Base-by-base conservation (phyloP, 2,113 vertebrate species). In the Sebastes schlegelii region DNA sequence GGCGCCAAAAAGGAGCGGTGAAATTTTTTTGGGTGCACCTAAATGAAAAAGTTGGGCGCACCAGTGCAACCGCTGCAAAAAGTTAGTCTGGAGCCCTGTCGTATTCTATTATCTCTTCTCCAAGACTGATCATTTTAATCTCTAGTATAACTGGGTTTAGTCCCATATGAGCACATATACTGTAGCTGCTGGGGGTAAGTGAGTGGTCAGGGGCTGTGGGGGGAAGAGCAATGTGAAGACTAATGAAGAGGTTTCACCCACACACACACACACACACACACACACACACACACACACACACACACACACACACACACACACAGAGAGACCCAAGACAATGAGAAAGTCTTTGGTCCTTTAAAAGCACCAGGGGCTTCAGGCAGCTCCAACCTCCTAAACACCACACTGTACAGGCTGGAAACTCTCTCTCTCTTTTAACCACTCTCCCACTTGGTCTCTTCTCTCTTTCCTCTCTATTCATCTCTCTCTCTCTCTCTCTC, bases 61-160 rank as follows among this genome's bases (percentile, higher is more conserved):
- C 34, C 34, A 34, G 34, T 34, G 34, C 34, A 34, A 34, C 34
- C 34, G 3, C 34, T 34, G 34, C 34, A 34, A 34, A 34, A 34
- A 34, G 34, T 34, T 34, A 34, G 34, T 34, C 34, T 34, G 34
- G 34, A 34, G 34, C 34, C 34, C 34, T 34, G 34, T 34, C 34
- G 66, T 83, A 74, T 80, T 85, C 78, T 80, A 83, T 91, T 87
- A 88, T 83, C 84, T 85, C 69, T 88, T 84, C 82, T 73, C 83
- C 73, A 86, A 86, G 91, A 88, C 88, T 89, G 91, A 86, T 95
- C 83, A 89, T 94, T 93, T 94, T 92, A 91, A 92, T 95, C 88
- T 88, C 60, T 21, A 43, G 40, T 81, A 89, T 91, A 93, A 94
- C 86, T 88, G 86, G 90, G 83, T 92, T 90, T 84, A 80, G 87